Conservation (phyloP, 2,113 vertebrate species). For the Eolophus roseicapilla region DNA sequence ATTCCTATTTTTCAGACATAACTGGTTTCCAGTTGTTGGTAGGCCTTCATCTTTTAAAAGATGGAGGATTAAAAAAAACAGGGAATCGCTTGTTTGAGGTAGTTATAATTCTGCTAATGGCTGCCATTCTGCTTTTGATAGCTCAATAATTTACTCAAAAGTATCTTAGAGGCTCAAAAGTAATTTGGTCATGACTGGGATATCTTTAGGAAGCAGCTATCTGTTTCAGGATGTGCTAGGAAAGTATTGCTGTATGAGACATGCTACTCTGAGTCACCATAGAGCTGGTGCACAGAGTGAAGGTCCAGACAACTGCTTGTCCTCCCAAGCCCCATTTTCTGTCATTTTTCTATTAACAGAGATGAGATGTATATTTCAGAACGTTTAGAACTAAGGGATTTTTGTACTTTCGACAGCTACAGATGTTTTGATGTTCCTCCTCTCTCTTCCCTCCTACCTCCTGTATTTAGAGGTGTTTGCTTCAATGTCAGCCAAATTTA, state of each 20-base stretch:
- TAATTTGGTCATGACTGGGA: neutral
- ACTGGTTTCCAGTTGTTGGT: neutral
- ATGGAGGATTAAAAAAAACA: neutral
- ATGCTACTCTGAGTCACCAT: neutral
- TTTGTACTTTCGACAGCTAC: neutral
- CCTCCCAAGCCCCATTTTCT: neutral
- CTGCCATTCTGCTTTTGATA: neutral
- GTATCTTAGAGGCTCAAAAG: neutral
- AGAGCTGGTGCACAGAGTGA: neutral
- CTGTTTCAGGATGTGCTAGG: neutral
- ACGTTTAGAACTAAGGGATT: neutral
- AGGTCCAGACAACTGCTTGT: neutral
- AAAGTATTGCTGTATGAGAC: neutral
- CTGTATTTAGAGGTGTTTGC: neutral
- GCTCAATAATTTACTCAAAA: neutral
- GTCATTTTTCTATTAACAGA: neutral
- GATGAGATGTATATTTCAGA: neutral
- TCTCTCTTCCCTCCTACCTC: neutral
- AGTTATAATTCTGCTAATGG: neutral
- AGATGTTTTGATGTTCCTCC: neutral
- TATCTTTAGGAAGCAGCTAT: neutral
- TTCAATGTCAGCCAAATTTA: neutral
- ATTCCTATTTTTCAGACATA: neutral
- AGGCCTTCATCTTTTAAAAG: neutral
- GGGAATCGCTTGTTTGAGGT: neutral